Evolutionary conservation across 1,140 invertebrate genomes (phyloP).

Genomic region (Papilio polytes): DNA sequence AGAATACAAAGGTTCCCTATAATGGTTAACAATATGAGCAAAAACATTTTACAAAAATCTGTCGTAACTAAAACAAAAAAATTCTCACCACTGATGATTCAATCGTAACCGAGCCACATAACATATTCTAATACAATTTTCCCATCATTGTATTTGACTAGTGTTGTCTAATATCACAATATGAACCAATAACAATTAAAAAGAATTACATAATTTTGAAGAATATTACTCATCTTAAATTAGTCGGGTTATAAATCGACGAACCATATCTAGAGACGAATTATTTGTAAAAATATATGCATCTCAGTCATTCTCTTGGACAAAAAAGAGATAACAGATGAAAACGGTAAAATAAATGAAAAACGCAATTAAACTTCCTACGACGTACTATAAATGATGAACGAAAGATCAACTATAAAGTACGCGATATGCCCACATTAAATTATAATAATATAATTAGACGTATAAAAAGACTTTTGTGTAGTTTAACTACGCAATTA

Average conservation of each 20-base stretch:
- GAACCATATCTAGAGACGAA: too few relatives aligned
- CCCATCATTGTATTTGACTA: constrained; percentile 9
- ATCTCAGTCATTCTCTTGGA: too few relatives aligned
- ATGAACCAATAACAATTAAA: too few relatives aligned
- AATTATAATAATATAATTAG: constrained; percentile 18
- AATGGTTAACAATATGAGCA: too few relatives aligned
- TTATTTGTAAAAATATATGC: too few relatives aligned
- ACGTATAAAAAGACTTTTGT: constrained; percentile 2
- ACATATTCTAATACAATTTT: not conserved
- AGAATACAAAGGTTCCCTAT: not conserved
- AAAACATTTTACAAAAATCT: not conserved
- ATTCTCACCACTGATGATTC: constrained; percentile 13
- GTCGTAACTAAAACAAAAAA: not conserved
- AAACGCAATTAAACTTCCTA: constrained; percentile 10
- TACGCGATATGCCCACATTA: constrained; percentile 16
- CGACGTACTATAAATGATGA: constrained; percentile 7
- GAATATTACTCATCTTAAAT: too few relatives aligned
- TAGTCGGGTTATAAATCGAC: too few relatives aligned
- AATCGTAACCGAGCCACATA: not conserved
- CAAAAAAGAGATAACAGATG: not conserved
- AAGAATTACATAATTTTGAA: too few relatives aligned
- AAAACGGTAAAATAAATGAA: not conserved
- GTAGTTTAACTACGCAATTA: constrained; percentile 12
- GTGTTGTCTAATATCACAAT: not conserved
- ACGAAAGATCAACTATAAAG: not conserved